A percentile compares a stretch with the other conserved stretches of the same genome.
These are phyloP conservation scores for Leistus spinibarbis DNA, from an alignment of 2,888 invertebrate species.

Conservation along the genomic window DNA sequence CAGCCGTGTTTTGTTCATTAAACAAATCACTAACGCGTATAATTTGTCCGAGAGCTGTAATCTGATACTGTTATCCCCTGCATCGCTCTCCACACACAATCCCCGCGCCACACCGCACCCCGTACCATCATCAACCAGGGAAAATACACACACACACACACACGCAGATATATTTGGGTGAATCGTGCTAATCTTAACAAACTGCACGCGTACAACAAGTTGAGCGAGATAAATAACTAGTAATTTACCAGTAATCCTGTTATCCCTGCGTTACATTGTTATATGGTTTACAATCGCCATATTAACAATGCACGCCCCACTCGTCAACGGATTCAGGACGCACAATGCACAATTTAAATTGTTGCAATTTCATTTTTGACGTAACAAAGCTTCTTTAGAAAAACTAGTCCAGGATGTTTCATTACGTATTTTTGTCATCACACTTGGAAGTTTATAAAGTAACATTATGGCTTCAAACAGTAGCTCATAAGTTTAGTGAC, in stretches of 20 bases:
- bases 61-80: constrained; percentile 4
- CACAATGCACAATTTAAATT: too few relatives aligned
- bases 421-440: too few relatives aligned
- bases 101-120: not conserved
- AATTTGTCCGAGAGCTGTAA: constrained; percentile 53
- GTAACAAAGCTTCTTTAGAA: too few relatives aligned
- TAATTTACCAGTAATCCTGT: constrained; percentile 49
- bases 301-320: not conserved
- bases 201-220: constrained; percentile 49
- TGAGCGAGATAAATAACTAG: constrained; percentile 54
- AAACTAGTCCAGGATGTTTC: too few relatives aligned
- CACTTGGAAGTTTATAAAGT: too few relatives aligned
- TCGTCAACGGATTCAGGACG: not conserved
- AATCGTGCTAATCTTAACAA: constrained; percentile 55
- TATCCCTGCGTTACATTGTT: constrained; percentile 31
- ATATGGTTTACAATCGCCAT: constrained; percentile 1
- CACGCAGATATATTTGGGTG: not conserved
- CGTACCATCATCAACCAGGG: not conserved
- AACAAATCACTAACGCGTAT: constrained; percentile 55
- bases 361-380: too few relatives aligned
- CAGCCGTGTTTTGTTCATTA: constrained; percentile 49
- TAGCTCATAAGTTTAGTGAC: too few relatives aligned
- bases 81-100: not conserved
- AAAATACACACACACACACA: not conserved
- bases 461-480: too few relatives aligned